Base-by-base conservation (phyloP, 2,888 invertebrate genomes). In the Cephus pygmeus region DNA sequence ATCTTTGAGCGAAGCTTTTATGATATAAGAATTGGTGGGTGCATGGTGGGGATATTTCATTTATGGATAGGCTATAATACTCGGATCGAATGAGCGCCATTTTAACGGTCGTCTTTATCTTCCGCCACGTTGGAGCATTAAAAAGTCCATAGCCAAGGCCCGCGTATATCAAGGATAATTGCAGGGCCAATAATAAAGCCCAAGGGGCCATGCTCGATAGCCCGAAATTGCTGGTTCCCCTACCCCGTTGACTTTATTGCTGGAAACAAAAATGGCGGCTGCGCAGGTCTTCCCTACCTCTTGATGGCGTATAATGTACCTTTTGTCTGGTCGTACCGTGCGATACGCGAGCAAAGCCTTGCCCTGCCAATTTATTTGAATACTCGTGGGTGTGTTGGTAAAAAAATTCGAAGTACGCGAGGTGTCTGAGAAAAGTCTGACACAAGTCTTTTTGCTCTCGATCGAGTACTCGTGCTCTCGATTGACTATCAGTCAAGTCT, bases 171-270 rank as follows among this genome's bases (percentile, higher is more conserved):
- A 90, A 90, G 88, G 88, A 89, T 91, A 91, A 91, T 91, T 90
- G 90, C 89, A 89, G 90, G 89, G 88, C 91, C 91, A 91, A 91
- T 91, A 91, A 91, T 91, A 91, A 90, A 91, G 88, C 89, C 89
- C 85, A 87, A 90, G 90, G 90, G 90, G 88, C 88, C 87, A 87
- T 84, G 85, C 90, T 91, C 91, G 91, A 91, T 91, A 91, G 91
- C 90, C 91, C 91, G 88, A 91, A 91, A 91, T 91, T 91, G 90
- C 89, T 77, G 91, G 91, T 91, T 91, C 91, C 89, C 91, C 91
- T 88, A 89, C 91, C 82, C 79, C 78, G 30, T 35, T 69, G 77
- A 81, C 82, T 79, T 82, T 81, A 82, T 81, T 83, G 82, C 83
- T 79, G 76, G 76, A 78, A 80, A 79, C 81, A 83, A 80, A 84